Evolutionary conservation across 2,797 vertebrate genomes (phyloP), one percentile per base, ranked within the genome.

Genomic region (Glossophaga mutica): DNA sequence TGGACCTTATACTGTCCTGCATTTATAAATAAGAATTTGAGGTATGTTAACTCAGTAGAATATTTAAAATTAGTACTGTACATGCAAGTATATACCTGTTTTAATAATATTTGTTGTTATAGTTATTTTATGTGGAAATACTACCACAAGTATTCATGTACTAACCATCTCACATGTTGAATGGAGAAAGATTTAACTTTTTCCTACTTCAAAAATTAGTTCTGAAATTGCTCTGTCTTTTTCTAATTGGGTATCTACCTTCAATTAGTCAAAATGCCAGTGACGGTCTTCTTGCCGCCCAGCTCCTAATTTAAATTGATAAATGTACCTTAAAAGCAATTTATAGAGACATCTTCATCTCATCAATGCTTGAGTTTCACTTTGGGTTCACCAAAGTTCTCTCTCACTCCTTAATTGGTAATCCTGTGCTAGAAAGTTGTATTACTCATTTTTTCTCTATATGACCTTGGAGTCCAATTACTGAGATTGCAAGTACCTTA

Each of bases 251-350:
- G 42, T 42, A 44, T 62, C 76, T 92, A 55, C 21, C 16, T 59
- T 91, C 42, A 84, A 16, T 93, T 94, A 91, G 87, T 93, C 81
- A 95, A 93, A 94, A 94, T 84, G 74, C 39, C 81, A 84, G 19
- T 42, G 71, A 91, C 7, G 39, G 65, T 93, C 21, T 94, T 94
- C 76, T 90, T 55, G 52, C 4, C 94, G 50, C 1, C 26, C 37
- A 77, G 19, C 6, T 90, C 39, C 90, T 93, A 95, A 96, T 93
- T 97, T 95, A 94, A 93, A 87, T 71, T 87, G 95, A 97, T 90
- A 87, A 93, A 94, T 71, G 21, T 81, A 76, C 57, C 34, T 91
- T 91, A 85, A 96, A 90, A 93, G 59, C 57, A 91, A 73, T 94
- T 95, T 94, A 59, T 91, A 59, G 44, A 93, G 79, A 68, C 37